Conservation (phyloP, 2,113 vertebrate genomes). For the Leucopternis melanops region DNA sequence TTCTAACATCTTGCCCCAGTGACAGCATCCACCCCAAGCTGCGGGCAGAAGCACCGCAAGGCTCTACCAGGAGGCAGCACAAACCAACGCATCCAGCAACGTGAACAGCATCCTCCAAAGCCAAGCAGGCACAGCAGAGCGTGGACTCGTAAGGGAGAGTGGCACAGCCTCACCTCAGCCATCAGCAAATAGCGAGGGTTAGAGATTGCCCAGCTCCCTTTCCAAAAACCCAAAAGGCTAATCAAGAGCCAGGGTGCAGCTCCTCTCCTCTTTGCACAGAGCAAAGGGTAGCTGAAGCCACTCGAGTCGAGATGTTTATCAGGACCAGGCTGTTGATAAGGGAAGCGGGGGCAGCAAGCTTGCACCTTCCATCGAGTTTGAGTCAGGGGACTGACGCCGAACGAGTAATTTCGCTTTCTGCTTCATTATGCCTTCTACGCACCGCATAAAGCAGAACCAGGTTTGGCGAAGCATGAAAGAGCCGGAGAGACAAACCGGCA, state of each 20-base stretch:
- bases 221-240: not conserved
- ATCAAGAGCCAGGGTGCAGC: not conserved
- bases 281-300: not conserved
- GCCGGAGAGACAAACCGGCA: not conserved
- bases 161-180: rapidly evolving
- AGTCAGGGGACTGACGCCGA: not conserved
- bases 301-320: rapidly evolving
- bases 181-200: not conserved
- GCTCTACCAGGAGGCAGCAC: not conserved
- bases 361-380: not conserved
- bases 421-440: not conserved
- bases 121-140: not conserved
- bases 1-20: not conserved
- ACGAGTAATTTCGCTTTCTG: not conserved
- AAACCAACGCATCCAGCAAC: rapidly evolving
- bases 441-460: not conserved
- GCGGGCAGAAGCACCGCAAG: not conserved
- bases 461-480: not conserved
- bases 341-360: not conserved
- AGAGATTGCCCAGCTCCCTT: not conserved
- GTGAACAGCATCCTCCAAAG: not conserved
- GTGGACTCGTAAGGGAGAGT: rapidly evolving
- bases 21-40: not conserved
- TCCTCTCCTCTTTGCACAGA: not conserved
- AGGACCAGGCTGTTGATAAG: not conserved